Evolutionary conservation across 1,140 invertebrate species (phyloP).

Genomic region (Mamestra configurata): DNA sequence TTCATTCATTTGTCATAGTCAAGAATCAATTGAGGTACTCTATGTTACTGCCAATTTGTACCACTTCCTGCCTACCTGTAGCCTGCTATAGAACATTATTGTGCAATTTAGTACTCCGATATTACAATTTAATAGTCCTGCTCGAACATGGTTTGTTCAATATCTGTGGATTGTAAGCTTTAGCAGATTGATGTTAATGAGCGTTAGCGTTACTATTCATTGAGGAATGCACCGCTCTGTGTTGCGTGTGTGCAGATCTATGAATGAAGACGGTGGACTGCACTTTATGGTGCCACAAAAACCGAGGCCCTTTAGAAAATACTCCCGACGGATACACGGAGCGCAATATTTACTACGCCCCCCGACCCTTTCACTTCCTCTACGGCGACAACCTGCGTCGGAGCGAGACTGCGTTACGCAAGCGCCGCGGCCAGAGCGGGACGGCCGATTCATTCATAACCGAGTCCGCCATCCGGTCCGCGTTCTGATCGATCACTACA

Average conservation of each 20-base stretch:
- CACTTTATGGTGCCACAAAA: constrained; percentile 80
- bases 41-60: constrained; percentile 48
- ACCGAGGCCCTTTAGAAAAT: constrained; percentile 75
- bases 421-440: constrained; percentile 69
- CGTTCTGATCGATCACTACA: constrained; percentile 81
- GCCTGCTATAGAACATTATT: constrained; percentile 6
- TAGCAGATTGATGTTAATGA: background rate
- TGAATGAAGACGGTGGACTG: constrained; percentile 77
- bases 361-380: constrained; percentile 87
- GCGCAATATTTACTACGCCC: constrained; percentile 86
- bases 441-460: constrained; percentile 86
- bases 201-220: constrained; percentile 3
- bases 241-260: constrained; percentile 62
- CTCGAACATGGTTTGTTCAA: background rate
- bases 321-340: constrained; percentile 75
- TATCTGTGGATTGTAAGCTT: constrained; percentile 3
- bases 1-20: constrained; percentile 53
- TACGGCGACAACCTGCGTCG: constrained; percentile 81
- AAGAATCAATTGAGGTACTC: constrained; percentile 51
- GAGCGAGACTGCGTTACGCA: constrained; percentile 72
- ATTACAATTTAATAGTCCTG: constrained; percentile 36
- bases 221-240: constrained; percentile 36
- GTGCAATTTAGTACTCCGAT: constrained; percentile 26
- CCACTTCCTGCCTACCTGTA: constrained; percentile 45
- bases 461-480: constrained; percentile 85